phyloP scores from a whole-genome alignment of 2,888 invertebrate genomes.

The Amphipoea oculea region DNA sequence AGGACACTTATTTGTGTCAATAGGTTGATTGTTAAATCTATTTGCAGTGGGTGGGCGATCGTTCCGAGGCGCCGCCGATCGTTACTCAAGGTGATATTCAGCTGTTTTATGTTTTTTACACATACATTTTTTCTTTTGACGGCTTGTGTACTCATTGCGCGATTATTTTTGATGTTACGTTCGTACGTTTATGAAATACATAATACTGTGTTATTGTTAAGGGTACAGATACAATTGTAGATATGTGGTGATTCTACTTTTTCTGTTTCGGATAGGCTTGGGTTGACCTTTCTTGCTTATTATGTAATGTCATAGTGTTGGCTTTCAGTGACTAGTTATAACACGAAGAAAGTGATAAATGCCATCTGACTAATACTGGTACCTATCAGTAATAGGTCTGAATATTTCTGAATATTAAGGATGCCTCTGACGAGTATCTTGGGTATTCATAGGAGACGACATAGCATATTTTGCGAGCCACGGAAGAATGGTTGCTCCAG shows the following conservation, averaged over 20 bases:
- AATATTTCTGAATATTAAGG: constrained; percentile 26
- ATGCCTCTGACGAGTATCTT: background rate
- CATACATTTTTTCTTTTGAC: constrained; percentile 43
- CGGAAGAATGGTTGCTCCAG: background rate
- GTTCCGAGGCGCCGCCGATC: constrained; percentile 67
- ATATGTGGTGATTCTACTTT: constrained; percentile 1
- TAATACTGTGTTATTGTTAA: constrained; percentile 17
- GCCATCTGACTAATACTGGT: background rate
- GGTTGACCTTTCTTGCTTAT: background rate
- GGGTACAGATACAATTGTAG: background rate
- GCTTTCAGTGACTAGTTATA: background rate
- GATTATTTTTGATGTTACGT: constrained; percentile 38
- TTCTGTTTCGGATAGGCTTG: constrained; percentile 1
- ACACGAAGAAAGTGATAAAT: background rate
- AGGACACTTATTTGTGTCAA: constrained; percentile 70
- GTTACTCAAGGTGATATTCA: constrained; percentile 65
- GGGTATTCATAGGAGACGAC: constrained; percentile 2
- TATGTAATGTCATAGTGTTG: background rate
- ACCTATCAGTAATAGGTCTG: background rate
- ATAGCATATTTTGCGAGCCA: constrained; percentile 17
- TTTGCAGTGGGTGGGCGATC: constrained; percentile 69
- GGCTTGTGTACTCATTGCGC: constrained; percentile 25
- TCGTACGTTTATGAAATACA: constrained; percentile 34
- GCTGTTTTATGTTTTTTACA: constrained; percentile 65
- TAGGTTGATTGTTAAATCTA: constrained; percentile 74